Evolutionary conservation across 2,797 vertebrate species (phyloP).

Genomic region (Halcyon smyrnensis): DNA sequence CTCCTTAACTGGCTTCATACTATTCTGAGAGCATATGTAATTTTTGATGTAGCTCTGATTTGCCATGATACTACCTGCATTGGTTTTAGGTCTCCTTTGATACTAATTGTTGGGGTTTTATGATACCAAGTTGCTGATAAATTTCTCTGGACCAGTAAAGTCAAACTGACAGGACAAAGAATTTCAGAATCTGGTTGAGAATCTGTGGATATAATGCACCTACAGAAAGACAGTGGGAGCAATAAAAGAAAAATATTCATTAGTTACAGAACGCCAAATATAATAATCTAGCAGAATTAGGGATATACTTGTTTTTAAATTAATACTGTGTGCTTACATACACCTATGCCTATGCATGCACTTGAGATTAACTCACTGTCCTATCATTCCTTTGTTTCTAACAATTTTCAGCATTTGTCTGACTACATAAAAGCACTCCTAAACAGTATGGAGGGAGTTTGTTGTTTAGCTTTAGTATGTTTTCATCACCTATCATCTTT

Average conservation of each 20-base stretch:
- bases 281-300: not conserved
- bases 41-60: not conserved
- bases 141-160: conserved; percentile 89
- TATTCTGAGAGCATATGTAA: not conserved
- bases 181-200: conserved; percentile 82
- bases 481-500: not conserved
- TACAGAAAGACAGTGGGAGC: conserved; percentile 15
- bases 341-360: not conserved
- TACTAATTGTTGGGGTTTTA: conserved; percentile 85
- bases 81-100: conserved; percentile 91
- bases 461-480: not conserved
- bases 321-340: not conserved
- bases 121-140: conserved; percentile 90
- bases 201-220: conserved; percentile 72
- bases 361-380: not conserved
- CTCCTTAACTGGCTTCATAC: not conserved
- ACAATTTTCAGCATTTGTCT: not conserved
- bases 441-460: not conserved
- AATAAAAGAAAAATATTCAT: not conserved
- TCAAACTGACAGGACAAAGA: conserved; percentile 89
- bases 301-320: not conserved
- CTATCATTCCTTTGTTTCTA: not conserved
- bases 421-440: not conserved
- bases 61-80: conserved; percentile 85
- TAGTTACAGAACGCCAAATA: not conserved